Base-by-base conservation (phyloP, 53 echinoderm and acorn worm species). In the Mesocentrotus franciscanus region DNA sequence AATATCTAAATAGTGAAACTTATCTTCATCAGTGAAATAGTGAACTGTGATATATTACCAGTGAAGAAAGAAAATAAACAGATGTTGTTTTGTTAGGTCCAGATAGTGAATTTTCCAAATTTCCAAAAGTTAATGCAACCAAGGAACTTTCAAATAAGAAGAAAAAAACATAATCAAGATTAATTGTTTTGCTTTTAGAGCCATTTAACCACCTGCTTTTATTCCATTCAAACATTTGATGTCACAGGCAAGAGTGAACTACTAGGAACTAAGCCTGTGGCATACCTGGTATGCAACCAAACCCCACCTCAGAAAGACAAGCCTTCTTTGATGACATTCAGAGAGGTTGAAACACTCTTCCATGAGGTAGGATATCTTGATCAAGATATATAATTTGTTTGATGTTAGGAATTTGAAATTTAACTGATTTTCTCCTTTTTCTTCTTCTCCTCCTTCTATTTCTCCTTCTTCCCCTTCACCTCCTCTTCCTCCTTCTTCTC, bases 291-390 rank as follows among this genome's bases (percentile, higher is more conserved):
- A 34, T 98, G 98, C 79, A 98, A 98, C 79, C 98, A 98, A 60
- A 97, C 97, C 10, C 98, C 98, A 13, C 98, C 98, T 32, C 96
- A 97, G 32, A 97, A 97, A 92, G 96, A 97, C 94, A 95, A 71
- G 71, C 97, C 98, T 39, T 98, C 98, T 1, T 94, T 98, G 93
- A 98, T 98, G 98, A 98, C 97, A 49, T 97, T 98, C 95, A 96
- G 98, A 56, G 98, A 98, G 59, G 98, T 97, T 89, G 97, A 98
- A 76, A 98, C 98, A 57, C 94, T 98, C 89, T 98, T 98, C 95
- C 98, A 98, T 95, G 98, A 98, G 97, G 98, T 98, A 94, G 55
- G 83, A 15, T 64, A 33, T n/a, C 18, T 9, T 18, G 8, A 42
- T 76, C 2, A 0, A 2, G 55, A 49, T 33, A 3, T 76, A 12